Evolutionary conservation across 2,888 invertebrate species (phyloP).

Genomic region (Drosophila eohydei): DNA sequence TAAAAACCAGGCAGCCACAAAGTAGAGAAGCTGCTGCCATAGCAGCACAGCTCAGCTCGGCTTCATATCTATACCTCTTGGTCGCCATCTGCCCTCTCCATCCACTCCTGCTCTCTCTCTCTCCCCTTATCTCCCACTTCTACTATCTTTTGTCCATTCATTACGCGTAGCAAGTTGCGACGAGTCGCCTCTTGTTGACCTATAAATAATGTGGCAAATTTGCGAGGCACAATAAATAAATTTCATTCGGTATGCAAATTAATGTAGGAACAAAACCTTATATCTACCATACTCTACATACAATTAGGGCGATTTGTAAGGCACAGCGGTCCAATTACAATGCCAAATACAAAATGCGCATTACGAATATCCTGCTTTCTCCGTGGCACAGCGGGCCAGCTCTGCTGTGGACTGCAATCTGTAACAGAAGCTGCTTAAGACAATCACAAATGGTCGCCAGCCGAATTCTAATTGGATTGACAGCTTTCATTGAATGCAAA

Average conservation of each 20-base stretch:
- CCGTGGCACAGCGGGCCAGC: conserved; percentile 25
- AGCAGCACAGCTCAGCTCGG: background rate
- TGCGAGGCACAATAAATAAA: conserved; percentile 69
- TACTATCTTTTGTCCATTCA: conserved; percentile 56
- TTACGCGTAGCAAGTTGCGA: conserved; percentile 39
- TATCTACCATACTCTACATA: conserved; percentile 5
- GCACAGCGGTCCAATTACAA: conserved; percentile 39
- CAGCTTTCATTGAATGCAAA: conserved; percentile 23
- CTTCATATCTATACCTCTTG: background rate
- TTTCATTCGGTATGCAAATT: conserved; percentile 70
- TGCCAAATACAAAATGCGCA: conserved; percentile 20
- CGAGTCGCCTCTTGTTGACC: conserved; percentile 50
- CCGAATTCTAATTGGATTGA: conserved; percentile 39
- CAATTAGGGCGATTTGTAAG: conserved; percentile 49
- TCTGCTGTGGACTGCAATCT: conserved; percentile 40
- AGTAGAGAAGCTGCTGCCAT: background rate
- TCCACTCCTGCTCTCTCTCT: background rate
- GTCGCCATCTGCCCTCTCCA: background rate
- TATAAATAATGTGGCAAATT: conserved; percentile 75
- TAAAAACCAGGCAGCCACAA: background rate
- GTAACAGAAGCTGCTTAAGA: conserved; percentile 40
- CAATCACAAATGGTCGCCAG: background rate
- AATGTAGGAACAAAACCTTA: conserved; percentile 27
- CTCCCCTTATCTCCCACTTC: conserved; percentile 2
- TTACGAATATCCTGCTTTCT: background rate